Evolutionary conservation across 1,140 invertebrate genomes (phyloP).

Genomic region (Atta colombica): DNA sequence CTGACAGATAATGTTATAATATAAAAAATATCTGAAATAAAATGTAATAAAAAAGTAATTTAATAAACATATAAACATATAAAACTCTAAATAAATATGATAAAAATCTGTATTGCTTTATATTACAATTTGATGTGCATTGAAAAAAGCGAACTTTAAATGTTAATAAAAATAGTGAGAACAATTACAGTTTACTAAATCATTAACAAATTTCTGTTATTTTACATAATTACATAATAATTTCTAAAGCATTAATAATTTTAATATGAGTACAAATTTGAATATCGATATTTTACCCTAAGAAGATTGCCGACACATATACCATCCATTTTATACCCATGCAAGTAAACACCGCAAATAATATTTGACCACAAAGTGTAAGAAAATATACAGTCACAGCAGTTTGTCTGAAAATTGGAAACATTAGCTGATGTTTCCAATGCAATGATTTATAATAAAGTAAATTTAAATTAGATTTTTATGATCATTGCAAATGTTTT

Average conservation of each 20-base stretch:
- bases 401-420: conserved; percentile 59
- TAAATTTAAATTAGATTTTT: background rate
- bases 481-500: background rate
- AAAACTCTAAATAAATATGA: background rate
- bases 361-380: conserved; percentile 46
- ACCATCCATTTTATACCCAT: conserved; percentile 87
- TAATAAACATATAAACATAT: too few relatives aligned
- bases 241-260: background rate
- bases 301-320: conserved; percentile 88
- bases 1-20: too few relatives aligned
- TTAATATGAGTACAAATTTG: background rate
- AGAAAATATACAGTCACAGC: conserved; percentile 62
- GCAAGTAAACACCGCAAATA: conserved; percentile 50
- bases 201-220: background rate
- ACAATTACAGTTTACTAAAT: background rate
- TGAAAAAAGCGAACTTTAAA: background rate
- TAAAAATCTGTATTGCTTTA: background rate
- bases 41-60: background rate
- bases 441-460: background rate
- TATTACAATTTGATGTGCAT: background rate
- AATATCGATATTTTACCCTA: conserved; percentile 84
- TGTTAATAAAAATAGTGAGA: background rate
- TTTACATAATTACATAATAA: background rate
- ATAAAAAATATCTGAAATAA: background rate
- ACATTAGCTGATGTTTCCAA: background rate